A percentile compares a stretch with the other conserved stretches of the same genome.
Evolutionary conservation across 2,797 vertebrate genomes (phyloP).

Genomic region (Knipowitschia caucasica): DNA sequence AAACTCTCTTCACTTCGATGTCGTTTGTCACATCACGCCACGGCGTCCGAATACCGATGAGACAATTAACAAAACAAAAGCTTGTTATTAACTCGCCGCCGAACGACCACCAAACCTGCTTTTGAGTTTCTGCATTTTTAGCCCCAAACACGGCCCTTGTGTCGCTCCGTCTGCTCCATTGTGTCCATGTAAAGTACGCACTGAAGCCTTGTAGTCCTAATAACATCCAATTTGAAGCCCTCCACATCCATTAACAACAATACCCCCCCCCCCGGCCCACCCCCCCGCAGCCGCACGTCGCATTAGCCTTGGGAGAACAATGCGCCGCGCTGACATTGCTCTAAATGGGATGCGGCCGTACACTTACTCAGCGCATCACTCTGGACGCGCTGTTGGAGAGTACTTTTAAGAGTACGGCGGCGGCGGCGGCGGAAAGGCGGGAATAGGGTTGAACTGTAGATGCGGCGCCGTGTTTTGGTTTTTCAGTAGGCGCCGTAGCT

Average conservation of each 20-base stretch:
- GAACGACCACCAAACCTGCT: not conserved
- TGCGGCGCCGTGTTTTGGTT: not conserved
- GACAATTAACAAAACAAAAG: constrained; percentile 1
- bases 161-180: constrained; percentile 34
- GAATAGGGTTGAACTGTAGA: not conserved
- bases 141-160: constrained; percentile 12
- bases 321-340: constrained; percentile 41
- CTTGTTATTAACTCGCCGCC: constrained; percentile 1
- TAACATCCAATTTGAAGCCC: constrained; percentile 72
- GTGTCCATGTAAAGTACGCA: constrained; percentile 56
- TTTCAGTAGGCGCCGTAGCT: not conserved
- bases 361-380: constrained; percentile 4
- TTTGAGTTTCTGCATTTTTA: constrained; percentile 2
- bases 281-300: constrained; percentile 21
- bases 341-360: constrained; percentile 45
- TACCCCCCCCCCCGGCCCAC: constrained; percentile 40
- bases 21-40: not conserved
- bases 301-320: constrained; percentile 62
- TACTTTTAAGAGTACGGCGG: constrained; percentile 1
- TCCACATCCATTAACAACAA: constrained; percentile 75
- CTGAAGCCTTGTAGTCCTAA: constrained; percentile 73
- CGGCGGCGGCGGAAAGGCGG: not conserved
- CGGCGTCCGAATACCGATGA: not conserved
- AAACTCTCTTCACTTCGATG: not conserved
- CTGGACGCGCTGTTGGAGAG: not conserved